Evolutionary conservation across 1,140 invertebrate genomes (phyloP).

Genomic region (Macrosteles quadrilineatus): DNA sequence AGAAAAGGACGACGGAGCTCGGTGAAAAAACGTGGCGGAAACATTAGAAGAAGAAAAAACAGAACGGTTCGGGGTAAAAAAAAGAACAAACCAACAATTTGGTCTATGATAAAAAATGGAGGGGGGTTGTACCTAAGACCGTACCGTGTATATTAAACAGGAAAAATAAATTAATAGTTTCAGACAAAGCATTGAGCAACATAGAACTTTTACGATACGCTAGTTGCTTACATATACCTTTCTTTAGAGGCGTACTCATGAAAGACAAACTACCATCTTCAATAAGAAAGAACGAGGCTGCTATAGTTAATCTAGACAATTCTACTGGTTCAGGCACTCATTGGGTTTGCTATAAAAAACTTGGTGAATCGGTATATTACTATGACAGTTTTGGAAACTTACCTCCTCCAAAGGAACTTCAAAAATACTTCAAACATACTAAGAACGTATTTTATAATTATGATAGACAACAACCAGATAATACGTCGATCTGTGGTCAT

Average conservation of each 20-base stretch:
- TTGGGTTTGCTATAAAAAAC: slow-evolving; percentile 47
- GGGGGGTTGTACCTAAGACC: slow-evolving; percentile 31
- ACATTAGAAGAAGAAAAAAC: background rate
- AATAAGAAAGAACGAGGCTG: slow-evolving; percentile 41
- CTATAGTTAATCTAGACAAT: slow-evolving; percentile 46
- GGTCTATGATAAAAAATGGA: slow-evolving; percentile 28
- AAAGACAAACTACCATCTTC: slow-evolving; percentile 34
- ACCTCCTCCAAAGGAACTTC: slow-evolving; percentile 7
- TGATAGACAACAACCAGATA: slow-evolving; percentile 7
- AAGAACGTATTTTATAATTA: slow-evolving; percentile 12
- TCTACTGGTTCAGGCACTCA: slow-evolving; percentile 42
- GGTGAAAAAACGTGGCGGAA: background rate
- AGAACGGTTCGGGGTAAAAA: background rate
- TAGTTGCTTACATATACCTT: slow-evolving; percentile 37
- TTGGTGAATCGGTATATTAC: slow-evolving; percentile 11
- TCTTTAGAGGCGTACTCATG: slow-evolving; percentile 36
- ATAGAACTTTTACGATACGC: slow-evolving; percentile 2
- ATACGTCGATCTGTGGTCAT: slow-evolving; percentile 24
- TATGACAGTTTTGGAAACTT: slow-evolving; percentile 26
- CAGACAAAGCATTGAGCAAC: slow-evolving; percentile 25
- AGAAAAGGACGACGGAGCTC: slow-evolving; percentile 33
- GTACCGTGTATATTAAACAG: background rate
- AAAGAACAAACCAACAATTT: background rate
- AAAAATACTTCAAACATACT: slow-evolving; percentile 1
- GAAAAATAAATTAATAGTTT: slow-evolving; percentile 14